Evolutionary conservation across 1,140 invertebrate species (phyloP), one percentile per base, ranked within the genome.

Genomic region (Liolophura sinensis): DNA sequence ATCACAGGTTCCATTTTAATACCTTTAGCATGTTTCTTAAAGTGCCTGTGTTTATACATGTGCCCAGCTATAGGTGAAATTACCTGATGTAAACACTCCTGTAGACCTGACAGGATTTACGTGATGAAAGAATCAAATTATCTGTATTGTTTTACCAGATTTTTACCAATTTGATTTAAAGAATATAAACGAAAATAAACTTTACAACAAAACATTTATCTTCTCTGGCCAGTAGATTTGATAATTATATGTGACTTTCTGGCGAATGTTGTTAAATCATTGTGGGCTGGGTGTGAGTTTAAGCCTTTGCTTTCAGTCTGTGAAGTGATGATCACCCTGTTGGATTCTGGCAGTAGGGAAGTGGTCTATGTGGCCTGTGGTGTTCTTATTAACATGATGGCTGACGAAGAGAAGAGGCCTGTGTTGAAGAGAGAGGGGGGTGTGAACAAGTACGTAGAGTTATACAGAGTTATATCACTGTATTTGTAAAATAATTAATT

Each of bases 311-410:
- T 81, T 83, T 51, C 74, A 90, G 88, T 88, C 65, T 78, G 88
- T 65, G 81, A 83, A 58, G 80, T 86, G 62, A 74, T 89, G 67
- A 79, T 88, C 4, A 81, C 84, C 25, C 82, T 87, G 72, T 72
- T 89, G 60, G 85, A 87, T 65, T 85, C 85, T 20, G 87, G 86
- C 46, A 87, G 88, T 70, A 76, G 84, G 64, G 88, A 88, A 60
- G 74, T 90, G 4, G 82, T 90, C 5, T 88, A 86, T 74, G 88
- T 88, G 12, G 87, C 89, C 14, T 86, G 88, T 71, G 90, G 90
- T 20, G 89, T 91, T n/a, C 86, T 91, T 22, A 89, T 91, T 52
- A 91, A 91, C 79, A 85, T 90, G 62, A 90, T 90, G 88, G 86
- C 88, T 22, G 89, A 90, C 73, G 86, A 86, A 69, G 87, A 88